Evolutionary conservation across 2,888 invertebrate genomes (phyloP).

Genomic region (Vesta saturnalis): DNA sequence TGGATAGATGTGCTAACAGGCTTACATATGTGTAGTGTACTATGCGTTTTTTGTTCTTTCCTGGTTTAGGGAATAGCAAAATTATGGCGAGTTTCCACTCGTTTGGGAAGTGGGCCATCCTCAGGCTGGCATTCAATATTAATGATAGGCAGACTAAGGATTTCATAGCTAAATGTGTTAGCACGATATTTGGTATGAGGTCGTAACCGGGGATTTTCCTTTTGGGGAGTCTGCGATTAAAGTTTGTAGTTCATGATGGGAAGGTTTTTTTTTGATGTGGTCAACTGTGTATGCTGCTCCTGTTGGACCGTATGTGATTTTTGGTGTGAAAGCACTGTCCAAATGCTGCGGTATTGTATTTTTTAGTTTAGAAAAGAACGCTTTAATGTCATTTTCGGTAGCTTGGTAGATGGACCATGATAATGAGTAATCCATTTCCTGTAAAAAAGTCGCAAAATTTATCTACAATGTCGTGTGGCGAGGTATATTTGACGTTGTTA

Average conservation of each 20-base stretch:
- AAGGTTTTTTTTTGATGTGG: slow-evolving; percentile 16
- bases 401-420: too few species aligned
- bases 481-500: too few species aligned
- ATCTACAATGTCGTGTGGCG: too few species aligned
- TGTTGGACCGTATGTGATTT: slow-evolving; percentile 1
- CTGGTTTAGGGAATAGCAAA: slow-evolving; percentile 7
- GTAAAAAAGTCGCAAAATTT: too few species aligned
- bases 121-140: neutral
- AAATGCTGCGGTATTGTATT: too few species aligned
- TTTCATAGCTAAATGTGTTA: neutral
- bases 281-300: slow-evolving; percentile 7
- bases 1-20: slow-evolving; percentile 7
- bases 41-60: neutral
- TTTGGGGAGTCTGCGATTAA: neutral
- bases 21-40: slow-evolving; percentile 14
- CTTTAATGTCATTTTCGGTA: too few species aligned
- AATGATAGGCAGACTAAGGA: neutral
- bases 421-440: too few species aligned
- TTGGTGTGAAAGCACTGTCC: slow-evolving; percentile 8
- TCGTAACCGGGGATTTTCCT: neutral
- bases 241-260: neutral
- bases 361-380: too few species aligned
- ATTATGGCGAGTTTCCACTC: slow-evolving; percentile 6
- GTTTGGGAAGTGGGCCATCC: neutral
- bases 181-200: neutral